These are phyloP conservation scores for Lepilemur septentrionalis DNA, from an alignment of 2,797 vertebrate genomes.

Conservation along the genomic window DNA sequence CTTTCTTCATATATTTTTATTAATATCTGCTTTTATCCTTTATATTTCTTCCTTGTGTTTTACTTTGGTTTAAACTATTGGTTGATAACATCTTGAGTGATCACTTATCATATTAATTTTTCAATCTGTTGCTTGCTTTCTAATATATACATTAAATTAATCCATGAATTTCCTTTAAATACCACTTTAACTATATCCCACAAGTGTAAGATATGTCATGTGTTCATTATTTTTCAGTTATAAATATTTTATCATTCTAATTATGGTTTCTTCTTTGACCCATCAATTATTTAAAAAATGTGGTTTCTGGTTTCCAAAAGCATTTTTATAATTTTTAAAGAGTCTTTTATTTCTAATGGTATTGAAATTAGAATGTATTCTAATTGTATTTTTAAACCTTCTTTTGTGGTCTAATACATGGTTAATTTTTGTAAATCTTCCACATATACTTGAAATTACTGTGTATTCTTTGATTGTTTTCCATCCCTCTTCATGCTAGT, in stretches of 20 bases:
- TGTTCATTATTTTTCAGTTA: conserved; percentile 54
- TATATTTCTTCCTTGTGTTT: conserved; percentile 12
- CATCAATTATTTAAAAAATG: conserved; percentile 56
- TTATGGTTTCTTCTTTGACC: conserved; percentile 36
- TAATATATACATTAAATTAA: conserved; percentile 24
- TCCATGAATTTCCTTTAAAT: conserved; percentile 42
- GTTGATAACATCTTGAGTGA: not conserved
- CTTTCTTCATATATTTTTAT: conserved; percentile 33
- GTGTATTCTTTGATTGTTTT: conserved; percentile 3
- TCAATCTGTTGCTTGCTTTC: not conserved
- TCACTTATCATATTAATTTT: conserved; percentile 12
- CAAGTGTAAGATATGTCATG: not conserved
- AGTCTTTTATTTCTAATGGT: conserved; percentile 4
- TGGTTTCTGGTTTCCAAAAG: conserved; percentile 44
- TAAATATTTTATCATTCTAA: conserved; percentile 65
- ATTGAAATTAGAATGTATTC: conserved; percentile 37
- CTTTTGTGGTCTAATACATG: conserved; percentile 25
- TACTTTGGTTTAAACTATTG: conserved; percentile 29
- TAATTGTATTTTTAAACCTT: conserved; percentile 33
- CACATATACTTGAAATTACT: not conserved
- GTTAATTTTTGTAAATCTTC: conserved; percentile 31
- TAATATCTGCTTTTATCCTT: conserved; percentile 7
- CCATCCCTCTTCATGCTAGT: not conserved
- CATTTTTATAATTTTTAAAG: conserved; percentile 43
- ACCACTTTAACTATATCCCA: conserved; percentile 12